Percentiles rank a stretch among this genome's conserved stretches.
phyloP scores from a whole-genome alignment of 2,888 invertebrate species.

The Phyllotreta cruciferae region DNA sequence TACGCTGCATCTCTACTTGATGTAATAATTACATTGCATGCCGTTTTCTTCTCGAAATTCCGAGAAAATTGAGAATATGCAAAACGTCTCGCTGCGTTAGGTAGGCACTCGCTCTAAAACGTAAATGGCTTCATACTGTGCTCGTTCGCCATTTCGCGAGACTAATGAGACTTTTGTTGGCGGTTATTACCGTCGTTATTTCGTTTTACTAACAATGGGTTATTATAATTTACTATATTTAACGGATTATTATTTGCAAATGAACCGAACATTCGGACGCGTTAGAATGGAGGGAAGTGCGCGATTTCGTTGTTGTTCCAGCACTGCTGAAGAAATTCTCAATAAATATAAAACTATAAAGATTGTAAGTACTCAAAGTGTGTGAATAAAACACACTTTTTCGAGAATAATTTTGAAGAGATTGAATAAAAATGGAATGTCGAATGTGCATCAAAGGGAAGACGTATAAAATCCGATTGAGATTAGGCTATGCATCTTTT shows the following conservation, averaged over 20 bases:
- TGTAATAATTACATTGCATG: conserved; percentile 15
- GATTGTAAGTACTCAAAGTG: no score
- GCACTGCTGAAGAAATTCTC: no score
- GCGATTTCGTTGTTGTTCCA: no score
- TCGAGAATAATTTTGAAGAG: no score
- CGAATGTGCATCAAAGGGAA: no score
- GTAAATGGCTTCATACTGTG: conserved; percentile 17
- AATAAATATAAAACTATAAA: no score
- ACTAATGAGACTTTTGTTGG: conserved; percentile 15
- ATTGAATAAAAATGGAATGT: no score
- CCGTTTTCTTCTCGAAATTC: conserved; percentile 13
- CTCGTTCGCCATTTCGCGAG: background rate
- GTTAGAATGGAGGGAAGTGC: no score
- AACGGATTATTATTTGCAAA: conserved; percentile 12
- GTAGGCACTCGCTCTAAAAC: conserved; percentile 2
- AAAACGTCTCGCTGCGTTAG: conserved; percentile 16
- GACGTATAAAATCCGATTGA: no score
- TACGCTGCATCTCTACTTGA: conserved; percentile 7
- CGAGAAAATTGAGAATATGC: conserved; percentile 14
- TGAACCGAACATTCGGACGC: background rate
- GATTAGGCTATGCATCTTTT: no score
- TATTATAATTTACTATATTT: conserved; percentile 13
- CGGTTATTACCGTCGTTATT: conserved; percentile 10
- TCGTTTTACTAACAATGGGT: conserved; percentile 12
- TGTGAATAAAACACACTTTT: no score